phyloP scores from a whole-genome alignment of 35 echinoderm and acorn worm species.

The Ophioderma brevispina region DNA sequence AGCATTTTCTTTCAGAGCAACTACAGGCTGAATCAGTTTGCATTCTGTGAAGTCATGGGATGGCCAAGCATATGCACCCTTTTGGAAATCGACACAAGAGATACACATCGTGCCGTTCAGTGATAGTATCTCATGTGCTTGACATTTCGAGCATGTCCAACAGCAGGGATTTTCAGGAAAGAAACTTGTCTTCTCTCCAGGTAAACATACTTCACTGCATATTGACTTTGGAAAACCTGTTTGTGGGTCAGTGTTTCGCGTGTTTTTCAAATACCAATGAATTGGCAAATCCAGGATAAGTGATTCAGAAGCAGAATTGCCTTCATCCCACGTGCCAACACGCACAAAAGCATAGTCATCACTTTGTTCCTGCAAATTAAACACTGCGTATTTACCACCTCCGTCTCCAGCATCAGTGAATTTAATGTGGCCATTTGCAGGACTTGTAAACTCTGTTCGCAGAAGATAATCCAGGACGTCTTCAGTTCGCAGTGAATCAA shows the following conservation, averaged over 20 bases:
- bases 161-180: slow-evolving; percentile 86
- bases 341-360: not conserved
- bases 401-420: slow-evolving; percentile 74
- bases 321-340: slow-evolving; percentile 21
- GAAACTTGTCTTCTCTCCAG: slow-evolving; percentile 51
- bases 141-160: slow-evolving; percentile 78
- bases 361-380: slow-evolving; percentile 61
- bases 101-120: slow-evolving; percentile 64
- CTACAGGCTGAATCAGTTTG: slow-evolving; percentile 30
- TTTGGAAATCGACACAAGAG: slow-evolving; percentile 52
- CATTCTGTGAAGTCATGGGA: slow-evolving; percentile 38
- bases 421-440: slow-evolving; percentile 59
- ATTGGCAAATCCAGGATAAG: slow-evolving; percentile 1
- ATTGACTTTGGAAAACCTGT: slow-evolving; percentile 73
- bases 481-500: slow-evolving; percentile 5
- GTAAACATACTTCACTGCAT: slow-evolving; percentile 69
- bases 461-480: slow-evolving; percentile 48
- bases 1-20: slow-evolving; percentile 24
- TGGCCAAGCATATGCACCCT: slow-evolving; percentile 57
- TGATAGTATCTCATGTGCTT: slow-evolving; percentile 37
- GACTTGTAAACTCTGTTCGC: slow-evolving; percentile 54
- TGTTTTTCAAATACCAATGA: slow-evolving; percentile 39
- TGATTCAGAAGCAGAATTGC: not conserved
- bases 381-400: slow-evolving; percentile 66
- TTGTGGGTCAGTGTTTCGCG: not conserved